Evolutionary conservation across 2,888 invertebrate genomes (phyloP).

Genomic region (Vesta saturnalis): DNA sequence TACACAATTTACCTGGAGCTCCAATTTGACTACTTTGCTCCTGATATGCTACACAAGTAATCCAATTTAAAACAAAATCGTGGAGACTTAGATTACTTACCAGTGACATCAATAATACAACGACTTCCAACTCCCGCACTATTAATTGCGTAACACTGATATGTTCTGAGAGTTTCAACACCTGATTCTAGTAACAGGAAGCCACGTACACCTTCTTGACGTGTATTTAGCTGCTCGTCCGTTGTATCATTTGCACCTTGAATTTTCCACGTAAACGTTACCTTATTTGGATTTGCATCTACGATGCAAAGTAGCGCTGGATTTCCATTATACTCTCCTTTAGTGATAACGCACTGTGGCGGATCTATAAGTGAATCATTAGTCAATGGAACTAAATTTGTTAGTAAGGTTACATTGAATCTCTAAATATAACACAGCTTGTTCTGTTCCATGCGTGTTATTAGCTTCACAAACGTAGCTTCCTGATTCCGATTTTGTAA

Average conservation of each 20-base stretch:
- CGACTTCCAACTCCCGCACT: conserved; percentile 74
- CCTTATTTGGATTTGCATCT: conserved; percentile 80
- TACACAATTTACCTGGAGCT: conserved; percentile 60
- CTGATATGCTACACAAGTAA: conserved; percentile 71
- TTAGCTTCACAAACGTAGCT: conserved; percentile 81
- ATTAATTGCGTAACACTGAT: conserved; percentile 87
- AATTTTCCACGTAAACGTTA: conserved; percentile 84
- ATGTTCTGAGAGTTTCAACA: conserved; percentile 76
- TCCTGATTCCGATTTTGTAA: conserved; percentile 77
- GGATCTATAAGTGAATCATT: conserved; percentile 69
- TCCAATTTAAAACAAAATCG: conserved; percentile 30
- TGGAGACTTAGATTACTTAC: conserved; percentile 59
- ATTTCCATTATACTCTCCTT: conserved; percentile 74
- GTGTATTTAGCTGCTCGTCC: conserved; percentile 69
- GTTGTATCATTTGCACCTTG: conserved; percentile 87
- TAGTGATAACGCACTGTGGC: conserved; percentile 84
- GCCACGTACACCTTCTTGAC: conserved; percentile 66
- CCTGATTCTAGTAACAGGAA: conserved; percentile 72
- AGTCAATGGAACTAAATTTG: not conserved
- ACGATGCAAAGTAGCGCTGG: conserved; percentile 84
- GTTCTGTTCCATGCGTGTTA: conserved; percentile 81
- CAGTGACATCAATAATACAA: conserved; percentile 75
- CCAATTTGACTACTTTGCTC: conserved; percentile 71
- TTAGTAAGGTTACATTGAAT: conserved; percentile 79
- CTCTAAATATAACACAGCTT: conserved; percentile 75